A percentile compares a stretch with the other conserved stretches of the same genome.
Conservation (phyloP, 2,797 vertebrate species). For the Acipenser oxyrinchus region DNA sequence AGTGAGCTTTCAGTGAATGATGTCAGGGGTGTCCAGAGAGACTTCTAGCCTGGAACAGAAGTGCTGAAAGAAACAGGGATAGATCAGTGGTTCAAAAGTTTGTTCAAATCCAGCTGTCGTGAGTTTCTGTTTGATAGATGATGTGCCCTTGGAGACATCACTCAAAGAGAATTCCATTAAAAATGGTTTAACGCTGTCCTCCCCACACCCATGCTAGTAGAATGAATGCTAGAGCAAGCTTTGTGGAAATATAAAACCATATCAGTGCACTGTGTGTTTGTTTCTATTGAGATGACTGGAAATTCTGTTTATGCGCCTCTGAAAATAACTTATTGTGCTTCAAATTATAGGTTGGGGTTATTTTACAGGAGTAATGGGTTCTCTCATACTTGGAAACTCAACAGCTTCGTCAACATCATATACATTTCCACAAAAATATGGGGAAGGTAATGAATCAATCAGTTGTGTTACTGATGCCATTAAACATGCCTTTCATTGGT, state of each 20-base stretch:
- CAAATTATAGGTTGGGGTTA: no score
- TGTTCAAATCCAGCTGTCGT: not conserved
- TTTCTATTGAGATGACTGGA: conserved; percentile 42
- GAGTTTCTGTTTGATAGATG: conserved; percentile 8
- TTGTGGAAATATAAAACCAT: conserved; percentile 1
- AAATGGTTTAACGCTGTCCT: not conserved
- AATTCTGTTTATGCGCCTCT: conserved; percentile 38
- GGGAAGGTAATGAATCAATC: no score
- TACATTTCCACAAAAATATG: no score
- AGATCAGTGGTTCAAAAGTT: conserved; percentile 1
- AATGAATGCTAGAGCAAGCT: not conserved
- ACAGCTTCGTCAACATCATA: no score
- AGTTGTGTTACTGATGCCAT: no score
- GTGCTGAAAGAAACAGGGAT: conserved; percentile 6
- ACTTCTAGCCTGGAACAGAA: conserved; percentile 6
- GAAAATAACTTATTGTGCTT: no score
- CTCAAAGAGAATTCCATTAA: not conserved
- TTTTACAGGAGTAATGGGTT: no score
- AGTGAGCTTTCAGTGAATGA: not conserved
- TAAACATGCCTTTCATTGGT: no score
- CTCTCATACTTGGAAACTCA: no score
- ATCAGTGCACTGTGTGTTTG: conserved; percentile 20
- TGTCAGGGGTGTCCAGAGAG: not conserved
- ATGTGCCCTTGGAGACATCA: not conserved
- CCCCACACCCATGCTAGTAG: not conserved